These are phyloP conservation scores for Lepilemur septentrionalis DNA, from an alignment of 2,797 vertebrate species.

Conservation along the genomic window DNA sequence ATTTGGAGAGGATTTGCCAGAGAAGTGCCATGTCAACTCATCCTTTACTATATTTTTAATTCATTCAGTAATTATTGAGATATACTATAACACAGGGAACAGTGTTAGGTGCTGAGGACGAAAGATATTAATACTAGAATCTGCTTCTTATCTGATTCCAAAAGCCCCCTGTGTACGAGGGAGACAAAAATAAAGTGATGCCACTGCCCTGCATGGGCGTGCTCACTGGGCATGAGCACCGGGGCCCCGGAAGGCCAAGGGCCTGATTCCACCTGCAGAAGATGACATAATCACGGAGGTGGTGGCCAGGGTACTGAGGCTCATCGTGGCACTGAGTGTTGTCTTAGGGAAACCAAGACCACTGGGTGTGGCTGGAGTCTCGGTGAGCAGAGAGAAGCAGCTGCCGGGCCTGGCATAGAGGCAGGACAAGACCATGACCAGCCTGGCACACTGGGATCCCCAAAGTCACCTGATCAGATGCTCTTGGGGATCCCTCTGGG, in stretches of 20 bases:
- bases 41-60: not conserved
- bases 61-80: not conserved
- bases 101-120: not conserved
- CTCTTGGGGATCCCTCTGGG: not conserved
- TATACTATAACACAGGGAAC: not conserved
- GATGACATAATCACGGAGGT: not conserved
- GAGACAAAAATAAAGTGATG: not conserved
- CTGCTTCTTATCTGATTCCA: not conserved
- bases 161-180: not conserved
- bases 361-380: not conserved
- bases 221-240: not conserved
- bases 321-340: not conserved
- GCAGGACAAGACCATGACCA: rapidly evolving
- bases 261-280: not conserved
- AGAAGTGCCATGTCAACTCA: not conserved
- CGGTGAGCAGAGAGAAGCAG: not conserved
- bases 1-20: not conserved
- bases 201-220: no score
- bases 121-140: not conserved
- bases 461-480: not conserved
- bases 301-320: not conserved
- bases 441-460: not conserved
- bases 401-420: not conserved
- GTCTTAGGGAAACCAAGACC: not conserved
- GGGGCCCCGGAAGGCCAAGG: not conserved